These are phyloP conservation scores for Pelvicachromis taeniatus DNA, from an alignment of 2,113 vertebrate species.

Conservation along the genomic window DNA sequence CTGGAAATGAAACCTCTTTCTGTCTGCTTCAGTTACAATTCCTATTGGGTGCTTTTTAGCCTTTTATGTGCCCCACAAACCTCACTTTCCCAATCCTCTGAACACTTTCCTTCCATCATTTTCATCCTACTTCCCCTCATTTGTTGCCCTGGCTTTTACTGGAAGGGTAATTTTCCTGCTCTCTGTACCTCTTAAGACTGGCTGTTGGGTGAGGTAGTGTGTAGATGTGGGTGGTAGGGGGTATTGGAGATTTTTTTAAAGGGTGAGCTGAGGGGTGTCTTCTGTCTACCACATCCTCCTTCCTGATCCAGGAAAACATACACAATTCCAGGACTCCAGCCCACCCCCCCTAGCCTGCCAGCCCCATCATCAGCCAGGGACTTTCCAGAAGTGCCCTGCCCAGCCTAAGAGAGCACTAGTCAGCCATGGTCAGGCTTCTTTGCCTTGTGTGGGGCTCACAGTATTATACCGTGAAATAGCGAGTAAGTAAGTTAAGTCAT, in stretches of 20 bases:
- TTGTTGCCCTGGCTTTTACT: slow-evolving; percentile 55
- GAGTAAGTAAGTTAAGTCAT: background rate
- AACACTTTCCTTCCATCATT: background rate
- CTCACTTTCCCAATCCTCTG: background rate
- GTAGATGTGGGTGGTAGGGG: slow-evolving; percentile 56
- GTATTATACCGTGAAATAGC: background rate
- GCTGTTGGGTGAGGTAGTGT: slow-evolving; percentile 40
- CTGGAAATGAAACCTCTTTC: slow-evolving; percentile 4
- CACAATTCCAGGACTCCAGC: slow-evolving; percentile 65
- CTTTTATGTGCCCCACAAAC: background rate
- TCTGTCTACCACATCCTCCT: slow-evolving; percentile 72
- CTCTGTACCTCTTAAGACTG: slow-evolving; percentile 38
- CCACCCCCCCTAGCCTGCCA: slow-evolving; percentile 50
- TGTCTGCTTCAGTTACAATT: background rate
- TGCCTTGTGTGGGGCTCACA: slow-evolving; percentile 35
- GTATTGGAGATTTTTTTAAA: slow-evolving; percentile 37
- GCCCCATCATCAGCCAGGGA: slow-evolving; percentile 72
- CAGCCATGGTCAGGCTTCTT: slow-evolving; percentile 40
- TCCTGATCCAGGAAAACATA: slow-evolving; percentile 71
- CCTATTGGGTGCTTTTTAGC: background rate
- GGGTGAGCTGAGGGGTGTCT: slow-evolving; percentile 58
- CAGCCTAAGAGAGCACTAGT: slow-evolving; percentile 45
- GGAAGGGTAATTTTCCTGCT: slow-evolving; percentile 59
- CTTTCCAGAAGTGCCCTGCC: slow-evolving; percentile 74
- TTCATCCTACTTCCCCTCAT: slow-evolving; percentile 33